A percentile compares a stretch with the other conserved stretches of the same genome.
Evolutionary conservation across 1,140 invertebrate species (phyloP).

Genomic region (Lepidurus apus): DNA sequence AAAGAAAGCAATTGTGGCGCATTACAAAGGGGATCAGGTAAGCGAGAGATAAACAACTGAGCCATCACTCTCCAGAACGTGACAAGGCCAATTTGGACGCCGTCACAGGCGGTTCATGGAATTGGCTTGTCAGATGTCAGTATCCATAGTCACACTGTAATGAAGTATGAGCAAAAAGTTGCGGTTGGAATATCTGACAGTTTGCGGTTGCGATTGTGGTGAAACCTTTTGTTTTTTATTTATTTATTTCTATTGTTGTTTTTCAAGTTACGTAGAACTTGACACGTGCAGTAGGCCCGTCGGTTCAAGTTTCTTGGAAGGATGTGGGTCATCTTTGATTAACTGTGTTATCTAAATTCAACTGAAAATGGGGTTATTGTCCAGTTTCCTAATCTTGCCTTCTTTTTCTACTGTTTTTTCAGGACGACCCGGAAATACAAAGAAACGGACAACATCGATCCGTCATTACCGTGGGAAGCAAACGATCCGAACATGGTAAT

Average conservation of each 20-base stretch:
- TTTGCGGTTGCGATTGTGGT: neutral
- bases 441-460: neutral
- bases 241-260: neutral
- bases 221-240: too few species aligned
- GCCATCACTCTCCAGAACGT: neutral
- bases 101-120: neutral
- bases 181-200: neutral
- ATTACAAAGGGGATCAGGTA: neutral
- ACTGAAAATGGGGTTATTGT: neutral
- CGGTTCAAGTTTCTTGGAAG: neutral
- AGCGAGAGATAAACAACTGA: neutral
- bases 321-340: neutral
- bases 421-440: conserved; percentile 16
- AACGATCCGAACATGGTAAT: conserved; percentile 5
- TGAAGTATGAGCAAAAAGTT: too few species aligned
- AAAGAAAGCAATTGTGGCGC: neutral
- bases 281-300: neutral
- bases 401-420: conserved; percentile 7
- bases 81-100: neutral
- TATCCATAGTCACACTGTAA: neutral
- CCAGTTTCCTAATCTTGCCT: neutral
- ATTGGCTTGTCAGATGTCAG: neutral
- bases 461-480: conserved; percentile 23
- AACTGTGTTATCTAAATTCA: neutral
- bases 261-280: neutral